Base-by-base conservation (phyloP, 1,140 invertebrate genomes). In the Lepidurus couesii region DNA sequence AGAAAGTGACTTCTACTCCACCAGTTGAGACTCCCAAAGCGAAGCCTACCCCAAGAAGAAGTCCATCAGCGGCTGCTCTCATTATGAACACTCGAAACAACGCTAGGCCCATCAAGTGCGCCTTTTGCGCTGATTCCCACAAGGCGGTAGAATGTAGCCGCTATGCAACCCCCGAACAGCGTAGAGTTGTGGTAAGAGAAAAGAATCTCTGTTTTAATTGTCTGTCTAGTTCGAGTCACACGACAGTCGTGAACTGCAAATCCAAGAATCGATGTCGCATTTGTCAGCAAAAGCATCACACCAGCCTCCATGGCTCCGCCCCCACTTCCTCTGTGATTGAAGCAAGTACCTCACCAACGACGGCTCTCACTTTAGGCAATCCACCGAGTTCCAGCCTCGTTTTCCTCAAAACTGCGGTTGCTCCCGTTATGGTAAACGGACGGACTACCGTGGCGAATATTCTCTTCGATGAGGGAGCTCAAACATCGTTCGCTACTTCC, bases 391-490 rank as follows among this genome's bases (percentile, higher is more conserved):
- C 45, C 16, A 47, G 3, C 45, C 45, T 47, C 7, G 73, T 78
- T 13, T 74, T 78, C 77, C 77, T 78, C 13, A 9, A 74, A 74
- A 74, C 77, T 34, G 77, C 77, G 9, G 21, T 74, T 1, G 34
- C 65, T 10, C 73, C 73, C 34, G 42, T 74, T 16, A 65, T 42
- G 34, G 45, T 42, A 26, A 24, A 42, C 7, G 74, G 44, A 42
- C 65, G 42, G 34, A 44, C 34, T 16, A 73, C 44, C 11, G n/a
- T 26, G 8, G 77, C 73, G 10, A 78, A 78, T 24, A 5, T 11
- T 42, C 45, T 78, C 53, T 78, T 78, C 3, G 65, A 78, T 44
- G 77, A 78, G 24, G 77, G 77, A 42, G 77, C 77, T 7, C 77
- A 78, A n/a, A 11, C 53, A 0, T 76, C 75, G 24, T 76, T 76